phyloP scores from a whole-genome alignment of 1,140 invertebrate genomes.

The Drosophila setifemur region DNA sequence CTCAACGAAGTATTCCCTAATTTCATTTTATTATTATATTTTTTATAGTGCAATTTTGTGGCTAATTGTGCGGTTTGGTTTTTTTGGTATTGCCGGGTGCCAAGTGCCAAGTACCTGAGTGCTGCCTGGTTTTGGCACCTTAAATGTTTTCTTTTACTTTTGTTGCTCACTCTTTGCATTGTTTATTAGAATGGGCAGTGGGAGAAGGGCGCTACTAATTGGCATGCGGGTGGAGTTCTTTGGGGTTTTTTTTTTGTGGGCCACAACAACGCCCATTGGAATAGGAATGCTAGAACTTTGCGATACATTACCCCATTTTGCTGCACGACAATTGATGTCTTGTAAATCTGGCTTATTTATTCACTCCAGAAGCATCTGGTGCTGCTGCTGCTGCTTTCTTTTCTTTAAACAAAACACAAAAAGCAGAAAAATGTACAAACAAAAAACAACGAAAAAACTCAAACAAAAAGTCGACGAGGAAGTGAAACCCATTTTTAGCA shows the following conservation, averaged over 20 bases:
- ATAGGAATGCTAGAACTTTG: slow-evolving; percentile 33
- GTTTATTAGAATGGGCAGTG: background rate
- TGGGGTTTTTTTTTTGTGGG: background rate
- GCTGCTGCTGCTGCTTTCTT: background rate
- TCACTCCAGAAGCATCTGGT: slow-evolving; percentile 8
- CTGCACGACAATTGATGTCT: background rate
- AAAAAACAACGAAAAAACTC: background rate
- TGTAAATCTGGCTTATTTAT: slow-evolving; percentile 16
- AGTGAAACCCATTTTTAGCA: slow-evolving; percentile 26
- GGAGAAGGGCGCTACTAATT: slow-evolving; percentile 32
- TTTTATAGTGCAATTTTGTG: background rate
- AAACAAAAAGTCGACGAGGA: slow-evolving; percentile 24
- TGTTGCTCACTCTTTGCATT: background rate
- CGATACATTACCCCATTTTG: background rate
- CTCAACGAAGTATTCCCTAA: too few species aligned
- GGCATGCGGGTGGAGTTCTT: slow-evolving; percentile 40
- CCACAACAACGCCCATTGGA: slow-evolving; percentile 24
- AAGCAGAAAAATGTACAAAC: too few species aligned
- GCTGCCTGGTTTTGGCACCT: too few species aligned
- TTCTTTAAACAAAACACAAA: background rate
- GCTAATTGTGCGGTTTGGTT: background rate
- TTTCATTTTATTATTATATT: too few species aligned
- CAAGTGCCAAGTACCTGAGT: background rate
- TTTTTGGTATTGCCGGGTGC: background rate
- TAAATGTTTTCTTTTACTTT: background rate